phyloP scores from a whole-genome alignment of 2,888 invertebrate genomes.

The Cephalotes varians region DNA sequence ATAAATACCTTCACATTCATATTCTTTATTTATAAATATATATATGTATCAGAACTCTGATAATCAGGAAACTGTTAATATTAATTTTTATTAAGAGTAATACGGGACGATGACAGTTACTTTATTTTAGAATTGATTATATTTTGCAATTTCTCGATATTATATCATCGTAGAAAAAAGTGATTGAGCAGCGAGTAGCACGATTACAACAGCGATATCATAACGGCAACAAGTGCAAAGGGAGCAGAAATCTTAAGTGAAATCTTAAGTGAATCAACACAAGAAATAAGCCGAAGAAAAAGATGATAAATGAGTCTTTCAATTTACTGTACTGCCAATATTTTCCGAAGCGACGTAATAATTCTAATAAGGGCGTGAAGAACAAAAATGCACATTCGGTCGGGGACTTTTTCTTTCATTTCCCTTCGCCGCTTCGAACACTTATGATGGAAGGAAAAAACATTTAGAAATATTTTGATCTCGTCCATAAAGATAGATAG shows the following conservation, averaged over 20 bases:
- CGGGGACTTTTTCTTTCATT: slow-evolving; percentile 39
- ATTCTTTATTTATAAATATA: not conserved
- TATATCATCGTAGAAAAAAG: slow-evolving; percentile 2
- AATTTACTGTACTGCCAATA: slow-evolving; percentile 82
- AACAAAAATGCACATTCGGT: slow-evolving; percentile 46
- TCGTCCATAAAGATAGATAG: not conserved
- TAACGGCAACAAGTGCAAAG: slow-evolving; percentile 12
- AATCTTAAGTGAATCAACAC: slow-evolving; percentile 22
- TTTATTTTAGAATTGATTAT: not conserved
- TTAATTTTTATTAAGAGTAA: not conserved
- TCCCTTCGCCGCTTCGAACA: slow-evolving; percentile 49
- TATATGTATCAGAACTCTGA: not conserved
- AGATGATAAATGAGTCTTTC: slow-evolving; percentile 77
- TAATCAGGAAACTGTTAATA: not conserved
- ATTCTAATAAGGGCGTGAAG: slow-evolving; percentile 64
- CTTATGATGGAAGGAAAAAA: not conserved
- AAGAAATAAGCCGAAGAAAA: slow-evolving; percentile 43
- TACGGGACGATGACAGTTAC: not conserved
- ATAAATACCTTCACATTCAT: not conserved
- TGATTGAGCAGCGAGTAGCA: slow-evolving; percentile 9
- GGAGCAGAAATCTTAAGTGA: slow-evolving; percentile 32
- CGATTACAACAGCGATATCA: not conserved
- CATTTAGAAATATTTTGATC: not conserved
- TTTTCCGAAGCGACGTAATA: slow-evolving; percentile 77
- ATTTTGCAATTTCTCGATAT: slow-evolving; percentile 19